Conservation (phyloP, 2,888 invertebrate genomes). For the Lottia scabra region DNA sequence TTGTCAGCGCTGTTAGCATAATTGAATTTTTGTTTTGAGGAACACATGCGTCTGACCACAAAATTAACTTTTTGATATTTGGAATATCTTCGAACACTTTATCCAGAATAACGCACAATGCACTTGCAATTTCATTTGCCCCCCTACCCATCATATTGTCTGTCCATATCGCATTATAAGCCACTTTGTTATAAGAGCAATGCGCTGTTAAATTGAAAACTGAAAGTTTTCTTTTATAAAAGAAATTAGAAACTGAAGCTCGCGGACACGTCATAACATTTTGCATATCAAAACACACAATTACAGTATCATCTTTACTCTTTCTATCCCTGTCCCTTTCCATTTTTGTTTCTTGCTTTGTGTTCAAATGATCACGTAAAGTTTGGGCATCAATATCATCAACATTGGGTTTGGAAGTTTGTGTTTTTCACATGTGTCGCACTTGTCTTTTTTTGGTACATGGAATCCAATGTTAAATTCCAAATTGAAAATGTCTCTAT, state of each 20-base stretch:
- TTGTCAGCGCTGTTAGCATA: no score
- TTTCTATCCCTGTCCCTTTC: slow-evolving; percentile 4
- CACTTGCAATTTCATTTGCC: no score
- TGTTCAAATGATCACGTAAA: not conserved
- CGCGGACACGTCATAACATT: slow-evolving; percentile 11
- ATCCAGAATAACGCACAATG: no score
- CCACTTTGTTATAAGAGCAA: no score
- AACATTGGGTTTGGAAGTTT: not conserved
- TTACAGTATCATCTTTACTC: not conserved
- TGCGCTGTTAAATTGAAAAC: no score
- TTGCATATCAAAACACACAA: slow-evolving; percentile 13
- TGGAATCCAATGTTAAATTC: slow-evolving; percentile 10
- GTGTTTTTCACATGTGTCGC: slow-evolving; percentile 1
- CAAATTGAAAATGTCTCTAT: not conserved
- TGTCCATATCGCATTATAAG: no score
- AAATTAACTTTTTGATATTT: no score
- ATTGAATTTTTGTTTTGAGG: no score
- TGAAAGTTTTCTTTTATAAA: no score
- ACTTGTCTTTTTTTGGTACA: not conserved
- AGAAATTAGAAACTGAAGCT: slow-evolving; percentile 11
- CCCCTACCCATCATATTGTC: no score
- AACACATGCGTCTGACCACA: no score
- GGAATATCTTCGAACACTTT: no score
- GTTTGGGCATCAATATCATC: not conserved
- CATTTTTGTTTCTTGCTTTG: not conserved